Evolutionary conservation across 2,888 invertebrate species (phyloP).

Genomic region (Trissolcus brochymenae): DNA sequence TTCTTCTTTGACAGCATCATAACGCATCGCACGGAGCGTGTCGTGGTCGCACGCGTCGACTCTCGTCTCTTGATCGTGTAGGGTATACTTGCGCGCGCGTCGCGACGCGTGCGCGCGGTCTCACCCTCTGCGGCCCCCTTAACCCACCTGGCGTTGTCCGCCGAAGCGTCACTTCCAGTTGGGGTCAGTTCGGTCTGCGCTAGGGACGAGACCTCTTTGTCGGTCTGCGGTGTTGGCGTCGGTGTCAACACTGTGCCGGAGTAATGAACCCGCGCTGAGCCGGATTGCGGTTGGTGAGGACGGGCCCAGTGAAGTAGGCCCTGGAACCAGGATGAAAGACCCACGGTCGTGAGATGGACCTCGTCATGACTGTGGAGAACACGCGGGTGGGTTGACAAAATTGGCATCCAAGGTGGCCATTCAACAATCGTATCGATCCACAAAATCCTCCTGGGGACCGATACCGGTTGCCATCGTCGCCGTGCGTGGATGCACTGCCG

Average conservation of each 20-base stretch:
- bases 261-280: conserved; percentile 19
- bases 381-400: conserved; percentile 65
- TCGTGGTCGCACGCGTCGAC: conserved; percentile 21
- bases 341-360: conserved; percentile 62
- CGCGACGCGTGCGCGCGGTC: conserved; percentile 46
- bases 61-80: conserved; percentile 17
- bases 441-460: conserved; percentile 5
- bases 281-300: conserved; percentile 9
- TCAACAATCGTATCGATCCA: background rate
- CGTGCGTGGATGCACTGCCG: conserved; percentile 69
- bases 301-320: conserved; percentile 3
- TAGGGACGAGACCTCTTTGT: conserved; percentile 65
- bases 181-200: conserved; percentile 69
- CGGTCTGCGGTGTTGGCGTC: conserved; percentile 22
- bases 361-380: conserved; percentile 70
- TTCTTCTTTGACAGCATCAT: conserved; percentile 11
- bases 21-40: conserved; percentile 16
- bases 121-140: conserved; percentile 48
- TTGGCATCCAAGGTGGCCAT: background rate
- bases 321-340: conserved; percentile 27
- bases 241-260: conserved; percentile 19
- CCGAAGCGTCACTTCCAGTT: conserved; percentile 65
- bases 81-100: conserved; percentile 29
- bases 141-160: conserved; percentile 58
- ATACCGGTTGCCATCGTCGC: conserved; percentile 13